phyloP scores from a whole-genome alignment of 2,797 vertebrate genomes.

The Cyprinodon diabolis region DNA sequence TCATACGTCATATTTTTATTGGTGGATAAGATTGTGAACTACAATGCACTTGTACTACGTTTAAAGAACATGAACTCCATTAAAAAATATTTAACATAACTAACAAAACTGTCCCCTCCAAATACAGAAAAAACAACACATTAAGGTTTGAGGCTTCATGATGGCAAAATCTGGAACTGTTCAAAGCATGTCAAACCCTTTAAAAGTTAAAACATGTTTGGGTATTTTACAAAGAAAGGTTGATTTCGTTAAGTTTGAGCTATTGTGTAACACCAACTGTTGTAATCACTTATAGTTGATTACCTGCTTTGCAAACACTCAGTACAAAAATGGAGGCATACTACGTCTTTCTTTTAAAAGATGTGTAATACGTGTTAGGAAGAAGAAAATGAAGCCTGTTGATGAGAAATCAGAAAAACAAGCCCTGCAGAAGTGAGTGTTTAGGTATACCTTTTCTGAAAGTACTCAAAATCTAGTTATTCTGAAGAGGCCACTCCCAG shows the following conservation, averaged over 20 bases:
- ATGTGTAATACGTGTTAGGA: constrained; percentile 72
- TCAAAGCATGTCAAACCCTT: neutral
- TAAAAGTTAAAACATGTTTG: constrained; percentile 32
- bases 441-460: constrained; percentile 66
- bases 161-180: neutral
- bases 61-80: no score
- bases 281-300: constrained; percentile 68
- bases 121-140: no score
- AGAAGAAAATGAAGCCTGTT: constrained; percentile 73
- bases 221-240: constrained; percentile 40
- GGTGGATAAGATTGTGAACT: neutral
- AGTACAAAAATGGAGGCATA: constrained; percentile 66
- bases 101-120: no score
- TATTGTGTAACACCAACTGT: constrained; percentile 54
- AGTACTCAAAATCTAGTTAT: constrained; percentile 51
- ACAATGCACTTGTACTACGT: no score
- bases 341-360: constrained; percentile 70
- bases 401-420: constrained; percentile 75
- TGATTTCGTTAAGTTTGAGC: constrained; percentile 48
- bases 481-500: constrained; percentile 51
- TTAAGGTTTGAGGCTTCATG: neutral
- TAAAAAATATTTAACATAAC: no score
- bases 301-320: constrained; percentile 74
- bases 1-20: constrained; percentile 4
- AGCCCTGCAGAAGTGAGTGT: constrained; percentile 70